Percentiles rank a stretch among this genome's conserved stretches.
phyloP scores from a whole-genome alignment of 2,797 vertebrate species.

The Champsocephalus gunnari region DNA sequence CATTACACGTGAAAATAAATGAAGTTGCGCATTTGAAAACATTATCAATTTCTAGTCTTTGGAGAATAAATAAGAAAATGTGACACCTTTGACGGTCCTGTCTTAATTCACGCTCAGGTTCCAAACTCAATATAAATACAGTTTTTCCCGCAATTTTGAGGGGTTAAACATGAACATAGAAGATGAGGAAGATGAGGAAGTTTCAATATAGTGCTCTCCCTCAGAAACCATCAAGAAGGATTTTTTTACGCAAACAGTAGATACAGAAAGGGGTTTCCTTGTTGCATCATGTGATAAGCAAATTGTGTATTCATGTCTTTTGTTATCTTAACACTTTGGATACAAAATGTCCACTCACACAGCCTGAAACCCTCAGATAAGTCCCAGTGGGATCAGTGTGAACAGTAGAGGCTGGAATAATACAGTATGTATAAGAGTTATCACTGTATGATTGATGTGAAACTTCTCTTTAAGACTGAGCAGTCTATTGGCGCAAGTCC shows the following conservation, averaged over 20 bases:
- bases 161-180: background rate
- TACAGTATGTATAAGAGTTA: constrained; percentile 10
- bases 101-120: too few relatives aligned
- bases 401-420: constrained; percentile 14
- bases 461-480: constrained; percentile 29
- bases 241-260: too few relatives aligned
- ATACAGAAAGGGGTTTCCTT: background rate
- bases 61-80: background rate
- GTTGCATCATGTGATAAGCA: constrained; percentile 6
- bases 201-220: too few relatives aligned
- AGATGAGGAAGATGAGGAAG: background rate
- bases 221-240: too few relatives aligned
- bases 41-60: background rate
- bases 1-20: background rate
- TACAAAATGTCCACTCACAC: constrained; percentile 10
- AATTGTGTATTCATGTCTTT: constrained; percentile 13
- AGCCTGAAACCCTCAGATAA: background rate
- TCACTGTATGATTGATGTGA: constrained; percentile 35
- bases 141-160: background rate
- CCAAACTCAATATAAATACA: too few relatives aligned
- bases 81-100: too few relatives aligned
- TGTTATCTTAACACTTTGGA: background rate
- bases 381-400: background rate
- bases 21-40: constrained; percentile 1
- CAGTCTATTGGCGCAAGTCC: constrained; percentile 38